A percentile compares a stretch with the other conserved stretches of the same genome.
phyloP scores from a whole-genome alignment of 1,140 invertebrate genomes.

The Penaeus vannamei region DNA sequence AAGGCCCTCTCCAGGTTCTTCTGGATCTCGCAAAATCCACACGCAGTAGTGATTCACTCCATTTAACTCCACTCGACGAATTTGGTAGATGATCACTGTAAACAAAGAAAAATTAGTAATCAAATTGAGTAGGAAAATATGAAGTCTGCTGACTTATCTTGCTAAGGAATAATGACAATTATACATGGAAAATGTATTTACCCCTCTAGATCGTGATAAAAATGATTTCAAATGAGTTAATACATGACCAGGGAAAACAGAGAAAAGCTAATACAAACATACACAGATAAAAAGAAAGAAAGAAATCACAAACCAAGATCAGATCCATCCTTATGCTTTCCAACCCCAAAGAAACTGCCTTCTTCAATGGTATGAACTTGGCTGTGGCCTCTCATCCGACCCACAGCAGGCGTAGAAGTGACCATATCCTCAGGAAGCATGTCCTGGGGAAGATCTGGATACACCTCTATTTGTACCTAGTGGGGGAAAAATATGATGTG shows the following conservation, averaged over 20 bases:
- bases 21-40: conserved; percentile 75
- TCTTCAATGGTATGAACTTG: conserved; percentile 63
- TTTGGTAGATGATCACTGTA: conserved; percentile 72
- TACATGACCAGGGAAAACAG: too few species aligned
- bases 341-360: conserved; percentile 68
- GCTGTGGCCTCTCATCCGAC: not conserved
- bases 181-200: too few species aligned
- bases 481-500: too few species aligned
- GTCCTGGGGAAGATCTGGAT: not conserved
- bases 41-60: conserved; percentile 73
- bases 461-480: conserved; percentile 25
- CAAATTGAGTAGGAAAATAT: not conserved
- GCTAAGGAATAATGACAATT: too few species aligned
- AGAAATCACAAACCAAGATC: conserved; percentile 67
- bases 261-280: too few species aligned
- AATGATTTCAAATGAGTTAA: too few species aligned
- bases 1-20: conserved; percentile 71
- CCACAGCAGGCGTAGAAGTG: conserved; percentile 44
- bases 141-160: too few species aligned
- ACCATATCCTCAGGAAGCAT: conserved; percentile 26
- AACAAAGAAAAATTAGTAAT: conserved; percentile 14
- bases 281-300: not conserved
- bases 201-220: too few species aligned
- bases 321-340: conserved; percentile 70
- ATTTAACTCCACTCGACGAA: conserved; percentile 71